A percentile compares a stretch with the other conserved stretches of the same genome.
phyloP scores from a whole-genome alignment of 2,888 invertebrate genomes.

The Galeopsomyia nigrocyanea region DNA sequence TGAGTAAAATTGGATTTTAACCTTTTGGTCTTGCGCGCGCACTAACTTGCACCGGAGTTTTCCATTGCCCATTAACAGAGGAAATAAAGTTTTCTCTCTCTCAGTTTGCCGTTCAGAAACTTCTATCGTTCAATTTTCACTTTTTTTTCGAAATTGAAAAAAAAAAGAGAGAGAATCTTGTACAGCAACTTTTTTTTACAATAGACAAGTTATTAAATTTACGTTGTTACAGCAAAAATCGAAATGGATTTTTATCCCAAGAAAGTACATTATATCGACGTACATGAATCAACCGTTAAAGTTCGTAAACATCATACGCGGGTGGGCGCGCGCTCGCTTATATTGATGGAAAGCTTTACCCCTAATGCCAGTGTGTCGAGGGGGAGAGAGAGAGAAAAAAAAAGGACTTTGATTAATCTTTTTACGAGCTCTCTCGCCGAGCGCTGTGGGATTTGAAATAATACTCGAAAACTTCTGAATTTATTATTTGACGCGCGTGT shows the following conservation, averaged over 20 bases:
- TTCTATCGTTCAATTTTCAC: constrained; percentile 11
- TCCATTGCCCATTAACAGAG: constrained; percentile 29
- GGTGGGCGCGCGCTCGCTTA: constrained; percentile 27
- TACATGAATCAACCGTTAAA: constrained; percentile 20
- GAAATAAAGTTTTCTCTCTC: constrained; percentile 30
- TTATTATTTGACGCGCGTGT: background rate
- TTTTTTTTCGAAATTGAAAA: constrained; percentile 13
- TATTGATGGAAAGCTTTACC: constrained; percentile 42
- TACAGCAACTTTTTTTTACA: too few species aligned
- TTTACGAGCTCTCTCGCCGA: constrained; percentile 4
- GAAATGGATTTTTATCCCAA: constrained; percentile 22
- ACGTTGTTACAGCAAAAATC: background rate
- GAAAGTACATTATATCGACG: constrained; percentile 31
- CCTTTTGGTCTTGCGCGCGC: constrained; percentile 8
- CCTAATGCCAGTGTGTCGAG: background rate
- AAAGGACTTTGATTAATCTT: constrained; percentile 45
- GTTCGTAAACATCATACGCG: constrained; percentile 36
- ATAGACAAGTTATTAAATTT: too few species aligned
- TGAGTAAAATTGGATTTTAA: constrained; percentile 15
- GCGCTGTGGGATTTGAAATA: constrained; percentile 13
- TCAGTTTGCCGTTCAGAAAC: background rate
- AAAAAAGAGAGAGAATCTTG: background rate
- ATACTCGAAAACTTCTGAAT: constrained; percentile 14
- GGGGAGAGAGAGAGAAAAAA: constrained; percentile 29
- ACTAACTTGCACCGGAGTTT: constrained; percentile 11